Conservation (phyloP, 2,113 vertebrate species). For the Chroicocephalus ridibundus region DNA sequence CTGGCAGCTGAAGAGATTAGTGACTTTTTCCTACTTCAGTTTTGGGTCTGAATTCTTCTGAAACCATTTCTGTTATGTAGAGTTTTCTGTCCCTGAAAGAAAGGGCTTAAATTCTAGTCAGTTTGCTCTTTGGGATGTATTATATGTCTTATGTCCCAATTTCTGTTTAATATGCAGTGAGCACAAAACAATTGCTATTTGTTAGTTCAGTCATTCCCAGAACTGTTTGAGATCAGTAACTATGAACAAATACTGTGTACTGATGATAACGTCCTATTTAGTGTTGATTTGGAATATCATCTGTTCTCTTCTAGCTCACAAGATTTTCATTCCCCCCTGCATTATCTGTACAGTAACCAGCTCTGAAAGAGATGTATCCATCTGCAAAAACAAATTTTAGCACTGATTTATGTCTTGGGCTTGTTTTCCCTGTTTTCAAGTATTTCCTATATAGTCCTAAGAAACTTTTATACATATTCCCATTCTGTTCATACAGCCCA, state of each 20-base stretch:
- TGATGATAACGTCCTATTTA: background rate
- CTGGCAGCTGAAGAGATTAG: background rate
- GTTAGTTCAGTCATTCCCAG: background rate
- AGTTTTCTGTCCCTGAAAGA: background rate
- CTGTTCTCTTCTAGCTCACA: background rate
- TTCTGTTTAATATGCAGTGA: background rate
- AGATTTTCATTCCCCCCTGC: background rate
- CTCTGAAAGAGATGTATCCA: background rate
- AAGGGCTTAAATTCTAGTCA: background rate
- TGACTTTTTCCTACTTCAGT: background rate
- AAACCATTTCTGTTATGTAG: background rate
- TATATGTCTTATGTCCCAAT: background rate
- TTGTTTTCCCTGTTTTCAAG: background rate
- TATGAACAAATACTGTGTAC: background rate
- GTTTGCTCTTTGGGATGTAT: background rate
- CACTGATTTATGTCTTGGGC: background rate
- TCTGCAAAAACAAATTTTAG: background rate
- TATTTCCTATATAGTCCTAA: background rate
- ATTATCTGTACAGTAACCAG: background rate
- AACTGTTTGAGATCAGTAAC: background rate
- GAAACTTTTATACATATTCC: background rate
- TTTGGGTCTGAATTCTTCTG: background rate
- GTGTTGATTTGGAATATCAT: background rate
- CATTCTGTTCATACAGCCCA: background rate
- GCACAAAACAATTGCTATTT: background rate